Evolutionary conservation across 2,113 vertebrate genomes (phyloP).

Genomic region (Heptranchias perlo): DNA sequence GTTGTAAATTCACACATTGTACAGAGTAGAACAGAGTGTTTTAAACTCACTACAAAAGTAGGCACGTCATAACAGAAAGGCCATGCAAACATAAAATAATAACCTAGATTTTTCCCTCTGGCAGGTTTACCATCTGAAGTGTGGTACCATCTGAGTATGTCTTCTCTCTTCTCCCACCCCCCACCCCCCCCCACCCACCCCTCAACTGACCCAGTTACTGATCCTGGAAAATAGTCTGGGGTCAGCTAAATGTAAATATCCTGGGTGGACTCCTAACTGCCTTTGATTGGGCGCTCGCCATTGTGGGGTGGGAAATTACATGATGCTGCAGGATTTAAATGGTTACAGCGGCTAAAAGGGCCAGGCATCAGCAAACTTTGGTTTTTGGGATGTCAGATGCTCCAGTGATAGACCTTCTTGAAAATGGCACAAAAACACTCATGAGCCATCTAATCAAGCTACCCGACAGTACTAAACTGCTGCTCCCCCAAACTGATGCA

Average conservation of each 20-base stretch:
- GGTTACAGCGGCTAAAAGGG: neutral
- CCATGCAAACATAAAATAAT: neutral
- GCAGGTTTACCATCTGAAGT: neutral
- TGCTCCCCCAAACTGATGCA: neutral
- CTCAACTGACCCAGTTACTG: neutral
- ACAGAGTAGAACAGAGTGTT: neutral
- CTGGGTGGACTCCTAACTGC: neutral
- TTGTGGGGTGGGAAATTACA: neutral
- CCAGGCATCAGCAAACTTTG: neutral
- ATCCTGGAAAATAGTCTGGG: neutral
- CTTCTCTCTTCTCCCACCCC: neutral
- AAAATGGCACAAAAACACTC: neutral
- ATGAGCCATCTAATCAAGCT: neutral
- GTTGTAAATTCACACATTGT: neutral
- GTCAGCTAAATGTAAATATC: neutral
- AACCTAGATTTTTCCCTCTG: neutral
- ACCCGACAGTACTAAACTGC: neutral
- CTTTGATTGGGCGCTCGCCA: neutral
- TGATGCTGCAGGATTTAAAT: neutral
- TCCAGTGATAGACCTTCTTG: neutral
- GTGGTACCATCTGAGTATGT: neutral
- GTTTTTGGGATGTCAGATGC: neutral
- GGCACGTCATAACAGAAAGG: neutral
- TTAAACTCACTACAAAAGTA: neutral
- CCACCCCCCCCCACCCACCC: too few species aligned